Conservation (phyloP, 2,888 invertebrate species). For the Eledona agricola region DNA sequence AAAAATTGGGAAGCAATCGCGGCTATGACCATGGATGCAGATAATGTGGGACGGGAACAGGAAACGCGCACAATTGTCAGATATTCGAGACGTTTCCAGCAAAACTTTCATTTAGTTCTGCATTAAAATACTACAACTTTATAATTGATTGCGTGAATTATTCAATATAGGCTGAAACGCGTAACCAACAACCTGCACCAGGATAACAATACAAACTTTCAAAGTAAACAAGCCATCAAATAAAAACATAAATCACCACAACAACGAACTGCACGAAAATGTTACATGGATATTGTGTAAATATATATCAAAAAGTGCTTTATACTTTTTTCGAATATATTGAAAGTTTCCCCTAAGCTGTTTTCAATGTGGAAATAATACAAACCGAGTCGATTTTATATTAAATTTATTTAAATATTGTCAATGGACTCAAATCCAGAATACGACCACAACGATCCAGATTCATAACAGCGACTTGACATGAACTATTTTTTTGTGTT, state of each 20-base stretch:
- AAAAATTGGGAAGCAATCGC: too few species aligned
- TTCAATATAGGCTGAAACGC: conserved; percentile 1
- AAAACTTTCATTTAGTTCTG: too few species aligned
- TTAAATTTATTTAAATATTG: conserved; percentile 37
- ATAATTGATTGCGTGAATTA: conserved; percentile 14
- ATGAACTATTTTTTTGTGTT: too few species aligned
- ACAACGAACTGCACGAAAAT: conserved; percentile 26
- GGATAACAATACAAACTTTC: conserved; percentile 23
- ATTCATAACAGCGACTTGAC: too few species aligned
- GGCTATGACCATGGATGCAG: too few species aligned
- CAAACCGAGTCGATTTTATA: conserved; percentile 35
- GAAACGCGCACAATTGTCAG: too few species aligned
- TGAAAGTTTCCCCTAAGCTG: conserved; percentile 51
- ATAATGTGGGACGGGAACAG: too few species aligned
- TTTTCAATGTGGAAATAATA: conserved; percentile 50
- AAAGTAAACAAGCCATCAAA: conserved; percentile 21
- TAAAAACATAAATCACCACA: conserved; percentile 21
- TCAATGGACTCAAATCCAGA: conserved; percentile 20
- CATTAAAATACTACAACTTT: conserved; percentile 7
- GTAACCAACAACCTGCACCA: conserved; percentile 8
- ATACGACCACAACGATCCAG: conserved; percentile 3
- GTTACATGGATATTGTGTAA: conserved; percentile 39
- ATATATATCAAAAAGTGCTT: conserved; percentile 50
- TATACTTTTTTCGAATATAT: conserved; percentile 50
- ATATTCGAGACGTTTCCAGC: too few species aligned